phyloP scores from a whole-genome alignment of 2,797 vertebrate genomes.

The Fistularia commersonii region DNA sequence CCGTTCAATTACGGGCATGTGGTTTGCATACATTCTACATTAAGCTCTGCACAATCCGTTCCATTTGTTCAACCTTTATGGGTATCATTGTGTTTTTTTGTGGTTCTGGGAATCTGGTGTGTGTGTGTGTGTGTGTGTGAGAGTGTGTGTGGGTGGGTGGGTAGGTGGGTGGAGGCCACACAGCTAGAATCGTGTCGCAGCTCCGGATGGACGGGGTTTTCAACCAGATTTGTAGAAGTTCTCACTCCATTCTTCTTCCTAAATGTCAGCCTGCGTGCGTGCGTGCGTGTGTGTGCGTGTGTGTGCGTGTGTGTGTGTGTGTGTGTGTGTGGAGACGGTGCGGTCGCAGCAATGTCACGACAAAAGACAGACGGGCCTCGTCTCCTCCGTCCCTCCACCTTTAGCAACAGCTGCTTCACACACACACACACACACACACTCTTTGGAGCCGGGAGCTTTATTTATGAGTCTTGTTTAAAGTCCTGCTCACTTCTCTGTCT shows the following conservation, averaged over 20 bases:
- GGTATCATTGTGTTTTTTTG: slow-evolving; percentile 49
- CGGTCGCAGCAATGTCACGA: slow-evolving; percentile 47
- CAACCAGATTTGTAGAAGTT: slow-evolving; percentile 15
- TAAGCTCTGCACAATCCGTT: slow-evolving; percentile 34
- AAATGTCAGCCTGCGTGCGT: too few species aligned
- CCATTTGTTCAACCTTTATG: slow-evolving; percentile 48
- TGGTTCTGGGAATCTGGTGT: slow-evolving; percentile 34
- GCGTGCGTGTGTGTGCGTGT: too few species aligned
- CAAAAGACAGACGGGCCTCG: slow-evolving; percentile 47
- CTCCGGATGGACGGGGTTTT: slow-evolving; percentile 17
- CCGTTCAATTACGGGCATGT: slow-evolving; percentile 48
- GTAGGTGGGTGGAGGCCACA: slow-evolving; percentile 42
- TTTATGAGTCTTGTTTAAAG: slow-evolving; percentile 41
- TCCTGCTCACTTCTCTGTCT: slow-evolving; percentile 29
- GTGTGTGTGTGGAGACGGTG: slow-evolving; percentile 23
- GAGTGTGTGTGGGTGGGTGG: too few species aligned
- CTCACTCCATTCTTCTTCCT: slow-evolving; percentile 28
- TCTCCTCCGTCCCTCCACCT: slow-evolving; percentile 41
- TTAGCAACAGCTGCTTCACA: slow-evolving; percentile 66
- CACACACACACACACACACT: too few species aligned
- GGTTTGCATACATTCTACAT: slow-evolving; percentile 53
- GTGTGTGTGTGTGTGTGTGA: too few species aligned
- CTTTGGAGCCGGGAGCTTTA: too few species aligned
- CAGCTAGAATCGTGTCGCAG: slow-evolving; percentile 37
- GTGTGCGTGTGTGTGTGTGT: too few species aligned